Evolutionary conservation across 2,113 vertebrate genomes (phyloP).

Genomic region (Grammomys dolichurus): DNA sequence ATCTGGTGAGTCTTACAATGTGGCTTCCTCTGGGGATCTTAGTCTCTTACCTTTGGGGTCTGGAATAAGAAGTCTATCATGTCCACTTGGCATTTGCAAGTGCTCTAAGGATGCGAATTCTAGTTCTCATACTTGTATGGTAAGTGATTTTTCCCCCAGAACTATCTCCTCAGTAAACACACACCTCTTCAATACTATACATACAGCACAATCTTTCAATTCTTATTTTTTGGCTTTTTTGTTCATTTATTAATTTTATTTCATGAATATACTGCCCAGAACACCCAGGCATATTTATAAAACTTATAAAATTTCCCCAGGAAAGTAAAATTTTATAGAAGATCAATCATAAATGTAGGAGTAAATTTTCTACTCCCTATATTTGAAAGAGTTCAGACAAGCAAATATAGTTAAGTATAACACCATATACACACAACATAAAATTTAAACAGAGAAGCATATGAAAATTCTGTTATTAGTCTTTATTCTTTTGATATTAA

Average conservation of each 20-base stretch:
- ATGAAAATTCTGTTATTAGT: background rate
- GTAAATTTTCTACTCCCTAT: background rate
- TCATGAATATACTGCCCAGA: background rate
- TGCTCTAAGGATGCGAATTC: background rate
- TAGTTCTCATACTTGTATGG: background rate
- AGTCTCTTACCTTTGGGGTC: background rate
- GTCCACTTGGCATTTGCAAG: background rate
- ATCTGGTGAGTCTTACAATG: background rate
- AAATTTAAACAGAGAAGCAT: background rate
- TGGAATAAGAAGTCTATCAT: background rate
- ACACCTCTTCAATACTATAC: background rate
- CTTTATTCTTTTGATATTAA: background rate
- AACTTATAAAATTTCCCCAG: background rate
- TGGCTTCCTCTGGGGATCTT: background rate
- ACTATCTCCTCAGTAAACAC: background rate
- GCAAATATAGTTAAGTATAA: background rate
- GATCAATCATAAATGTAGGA: background rate
- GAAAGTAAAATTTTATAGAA: background rate
- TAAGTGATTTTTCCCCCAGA: background rate
- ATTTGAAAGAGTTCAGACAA: background rate
- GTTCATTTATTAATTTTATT: background rate
- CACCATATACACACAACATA: background rate
- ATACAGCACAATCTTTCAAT: background rate
- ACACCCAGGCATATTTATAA: background rate
- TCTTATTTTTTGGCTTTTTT: background rate